A percentile compares a stretch with the other conserved stretches of the same genome.
phyloP scores from a whole-genome alignment of 2,113 vertebrate species.

The Rhinolophus ferrumequinum region DNA sequence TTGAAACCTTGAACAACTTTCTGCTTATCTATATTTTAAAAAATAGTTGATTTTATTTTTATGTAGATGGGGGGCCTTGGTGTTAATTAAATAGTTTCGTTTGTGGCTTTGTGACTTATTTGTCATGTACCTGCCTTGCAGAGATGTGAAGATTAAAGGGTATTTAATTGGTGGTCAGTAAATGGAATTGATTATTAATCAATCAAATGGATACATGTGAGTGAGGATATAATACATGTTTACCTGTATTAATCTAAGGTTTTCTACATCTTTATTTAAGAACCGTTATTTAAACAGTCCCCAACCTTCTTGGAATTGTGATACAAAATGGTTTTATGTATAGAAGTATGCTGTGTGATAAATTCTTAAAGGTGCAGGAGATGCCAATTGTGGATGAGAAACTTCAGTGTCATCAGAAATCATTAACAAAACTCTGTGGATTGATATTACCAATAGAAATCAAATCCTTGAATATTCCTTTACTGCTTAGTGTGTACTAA shows the following conservation, averaged over 20 bases:
- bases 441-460: neutral
- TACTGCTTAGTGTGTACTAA: neutral
- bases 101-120: neutral
- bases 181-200: neutral
- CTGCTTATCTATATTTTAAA: neutral
- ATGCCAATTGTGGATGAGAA: neutral
- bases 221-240: neutral
- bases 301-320: neutral
- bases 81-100: slow-evolving; percentile 20
- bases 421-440: neutral
- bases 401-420: neutral
- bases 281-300: neutral
- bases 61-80: neutral
- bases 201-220: neutral
- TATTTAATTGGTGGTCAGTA: slow-evolving; percentile 15
- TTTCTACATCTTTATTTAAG: slow-evolving; percentile 12
- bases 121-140: neutral
- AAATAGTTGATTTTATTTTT: neutral
- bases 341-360: neutral
- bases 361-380: slow-evolving; percentile 25
- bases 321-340: neutral
- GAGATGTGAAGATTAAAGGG: slow-evolving; percentile 25
- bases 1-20: slow-evolving; percentile 31
- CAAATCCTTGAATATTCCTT: neutral
- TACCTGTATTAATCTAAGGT: neutral